These are phyloP conservation scores for Lamprologus sp. DNA, from an alignment of 2,113 vertebrate genomes.

Conservation along the genomic window DNA sequence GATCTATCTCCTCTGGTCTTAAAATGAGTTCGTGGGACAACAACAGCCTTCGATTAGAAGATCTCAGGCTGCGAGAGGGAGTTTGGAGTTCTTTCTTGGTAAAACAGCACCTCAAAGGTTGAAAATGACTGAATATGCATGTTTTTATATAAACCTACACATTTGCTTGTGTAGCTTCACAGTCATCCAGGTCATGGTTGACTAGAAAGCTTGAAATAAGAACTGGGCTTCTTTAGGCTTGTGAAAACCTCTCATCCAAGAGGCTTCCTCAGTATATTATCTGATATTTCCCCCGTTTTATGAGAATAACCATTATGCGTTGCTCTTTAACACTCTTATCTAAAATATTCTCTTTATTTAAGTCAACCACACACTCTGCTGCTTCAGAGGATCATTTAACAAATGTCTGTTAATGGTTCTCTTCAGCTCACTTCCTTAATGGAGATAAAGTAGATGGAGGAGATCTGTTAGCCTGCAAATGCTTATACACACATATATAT, in stretches of 20 bases:
- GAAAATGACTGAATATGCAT: not conserved
- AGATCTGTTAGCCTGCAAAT: not conserved
- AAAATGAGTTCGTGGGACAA: accelerated
- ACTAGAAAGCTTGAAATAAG: not conserved
- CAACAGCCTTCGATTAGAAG: too few relatives aligned
- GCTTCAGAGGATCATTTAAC: not conserved
- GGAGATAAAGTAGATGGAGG: not conserved
- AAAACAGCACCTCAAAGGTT: too few relatives aligned
- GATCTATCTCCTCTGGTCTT: accelerated
- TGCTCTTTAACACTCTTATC: not conserved
- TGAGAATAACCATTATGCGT: not conserved
- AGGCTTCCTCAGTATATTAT: not conserved
- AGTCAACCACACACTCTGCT: not conserved
- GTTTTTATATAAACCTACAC: not conserved
- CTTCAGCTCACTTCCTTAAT: not conserved
- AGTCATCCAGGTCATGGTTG: not conserved
- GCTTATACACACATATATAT: not conserved
- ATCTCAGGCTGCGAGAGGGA: too few relatives aligned
- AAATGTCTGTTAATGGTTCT: not conserved
- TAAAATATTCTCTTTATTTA: not conserved
- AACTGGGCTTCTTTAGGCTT: not conserved
- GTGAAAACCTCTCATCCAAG: not conserved
- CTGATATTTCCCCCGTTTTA: not conserved
- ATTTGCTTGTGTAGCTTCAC: not conserved
- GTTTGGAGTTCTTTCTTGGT: not conserved